Base-by-base conservation (phyloP, 2,888 invertebrate genomes). In the Mimachlamys varia region DNA sequence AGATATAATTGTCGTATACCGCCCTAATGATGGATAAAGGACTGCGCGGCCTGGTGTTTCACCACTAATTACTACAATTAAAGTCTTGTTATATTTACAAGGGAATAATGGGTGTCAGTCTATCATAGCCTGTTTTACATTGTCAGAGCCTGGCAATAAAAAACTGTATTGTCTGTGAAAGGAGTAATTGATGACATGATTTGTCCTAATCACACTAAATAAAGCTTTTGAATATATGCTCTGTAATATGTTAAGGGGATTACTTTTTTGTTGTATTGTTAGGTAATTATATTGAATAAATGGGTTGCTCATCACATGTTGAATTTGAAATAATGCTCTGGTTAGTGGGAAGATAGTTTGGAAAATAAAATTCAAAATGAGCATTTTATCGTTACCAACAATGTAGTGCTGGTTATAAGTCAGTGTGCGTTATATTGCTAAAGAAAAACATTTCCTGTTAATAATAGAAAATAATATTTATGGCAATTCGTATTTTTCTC, bases 1-100 rank as follows among this genome's bases (percentile, higher is more conserved):
- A 76, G 58, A 58, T 76, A 33, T 76, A 76, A 76, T 76, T 76
- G 76, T 76, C 76, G 33, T 76, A 33, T 76, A 76, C 76, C 33
- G 33, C 33, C 76, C 76, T 76, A 76, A 76, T 76, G 76, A 76
- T 33, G 33, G 76, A 15, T 27, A 76, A 33, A 33, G 27, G 76
- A 76, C 76, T 76, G 76, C 0, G 15, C 0, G 15, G 76, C 33
- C 76, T 27, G 27, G 33, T 76, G 33, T 76, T 76, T 76, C 33
- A 76, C 76, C 76, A 76, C 33, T 76, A 76, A 76, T 76, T 76
- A 76, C 76, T 17, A 76, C 76, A 76, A 76, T 76, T 44, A 76
- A 33, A 27, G 12, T 2, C 22, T 27, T 76, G 76, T 76, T 19
- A 12, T 76, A 76, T 33, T 76, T 76, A 13, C 33, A 88, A 88